These are phyloP conservation scores for Macrophya annulata DNA, from an alignment of 2,888 invertebrate genomes.

Conservation along the genomic window DNA sequence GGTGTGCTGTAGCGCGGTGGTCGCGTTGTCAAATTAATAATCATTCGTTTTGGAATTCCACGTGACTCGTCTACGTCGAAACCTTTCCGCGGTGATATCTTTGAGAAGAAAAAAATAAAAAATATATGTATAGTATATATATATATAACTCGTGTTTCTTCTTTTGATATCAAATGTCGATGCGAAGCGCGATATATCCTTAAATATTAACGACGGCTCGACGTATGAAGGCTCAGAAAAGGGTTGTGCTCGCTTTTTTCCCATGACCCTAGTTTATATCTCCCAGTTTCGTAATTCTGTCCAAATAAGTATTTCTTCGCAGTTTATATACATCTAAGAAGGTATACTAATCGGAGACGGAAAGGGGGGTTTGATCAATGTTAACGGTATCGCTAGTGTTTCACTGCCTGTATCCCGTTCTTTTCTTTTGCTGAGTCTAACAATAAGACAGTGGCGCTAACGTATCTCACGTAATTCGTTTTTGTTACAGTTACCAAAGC, in stretches of 20 bases:
- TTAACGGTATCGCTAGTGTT: constrained; percentile 15
- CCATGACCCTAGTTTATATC: constrained; percentile 16
- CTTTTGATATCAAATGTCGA: constrained; percentile 41
- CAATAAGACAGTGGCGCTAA: constrained; percentile 13
- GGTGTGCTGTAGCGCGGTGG: constrained; percentile 51
- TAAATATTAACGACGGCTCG: constrained; percentile 36
- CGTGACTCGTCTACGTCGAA: constrained; percentile 36
- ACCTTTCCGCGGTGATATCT: constrained; percentile 22
- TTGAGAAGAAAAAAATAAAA: background rate
- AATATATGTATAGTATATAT: no score
- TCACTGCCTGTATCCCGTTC: constrained; percentile 8
- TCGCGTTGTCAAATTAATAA: constrained; percentile 52
- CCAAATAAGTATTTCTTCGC: background rate
- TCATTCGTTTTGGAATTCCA: constrained; percentile 47
- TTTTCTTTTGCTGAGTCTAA: background rate
- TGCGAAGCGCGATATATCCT: constrained; percentile 39
- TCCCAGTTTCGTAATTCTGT: constrained; percentile 36
- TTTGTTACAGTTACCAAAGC: constrained; percentile 27
- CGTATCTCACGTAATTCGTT: constrained; percentile 30
- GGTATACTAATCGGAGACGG: background rate
- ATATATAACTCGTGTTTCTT: background rate
- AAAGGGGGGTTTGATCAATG: constrained; percentile 36
- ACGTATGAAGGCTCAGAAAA: background rate
- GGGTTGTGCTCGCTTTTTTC: constrained; percentile 14
- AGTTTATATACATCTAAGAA: constrained; percentile 3